Conservation (phyloP, 2,797 vertebrate species). For the Podarcis lilfordi region DNA sequence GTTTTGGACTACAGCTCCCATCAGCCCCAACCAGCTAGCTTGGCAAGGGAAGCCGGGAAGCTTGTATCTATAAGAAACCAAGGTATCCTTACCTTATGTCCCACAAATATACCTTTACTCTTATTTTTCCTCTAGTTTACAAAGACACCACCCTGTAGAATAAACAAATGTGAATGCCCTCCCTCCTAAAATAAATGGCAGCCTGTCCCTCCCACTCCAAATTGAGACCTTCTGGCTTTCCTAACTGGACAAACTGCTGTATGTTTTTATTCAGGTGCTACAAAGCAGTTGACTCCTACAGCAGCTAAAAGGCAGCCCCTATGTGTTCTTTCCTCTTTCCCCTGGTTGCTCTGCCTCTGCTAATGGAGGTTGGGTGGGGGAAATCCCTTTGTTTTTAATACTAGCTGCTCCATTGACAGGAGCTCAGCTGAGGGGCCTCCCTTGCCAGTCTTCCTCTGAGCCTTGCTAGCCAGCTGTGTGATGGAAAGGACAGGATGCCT, state of each 20-base stretch:
- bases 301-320: too few species aligned
- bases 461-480: too few species aligned
- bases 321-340: not conserved
- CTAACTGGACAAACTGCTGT: too few species aligned
- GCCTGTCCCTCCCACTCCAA: too few species aligned
- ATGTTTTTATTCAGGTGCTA: not conserved
- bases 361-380: not conserved
- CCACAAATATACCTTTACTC: not conserved
- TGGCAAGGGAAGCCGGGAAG: not conserved
- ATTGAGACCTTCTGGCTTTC: not conserved
- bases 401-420: not conserved
- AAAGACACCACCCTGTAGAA: not conserved
- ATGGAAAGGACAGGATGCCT: too few species aligned
- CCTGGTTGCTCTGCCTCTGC: too few species aligned
- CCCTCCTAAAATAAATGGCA: not conserved
- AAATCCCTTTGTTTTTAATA: not conserved
- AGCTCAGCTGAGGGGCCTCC: not conserved
- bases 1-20: too few species aligned
- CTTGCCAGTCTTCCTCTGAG: not conserved
- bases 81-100: not conserved
- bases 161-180: not conserved
- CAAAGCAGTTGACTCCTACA: too few species aligned
- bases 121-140: too few species aligned
- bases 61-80: not conserved
- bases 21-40: not conserved